These are phyloP conservation scores for Dascillus cervinus DNA, from an alignment of 2,888 invertebrate species.

Conservation along the genomic window DNA sequence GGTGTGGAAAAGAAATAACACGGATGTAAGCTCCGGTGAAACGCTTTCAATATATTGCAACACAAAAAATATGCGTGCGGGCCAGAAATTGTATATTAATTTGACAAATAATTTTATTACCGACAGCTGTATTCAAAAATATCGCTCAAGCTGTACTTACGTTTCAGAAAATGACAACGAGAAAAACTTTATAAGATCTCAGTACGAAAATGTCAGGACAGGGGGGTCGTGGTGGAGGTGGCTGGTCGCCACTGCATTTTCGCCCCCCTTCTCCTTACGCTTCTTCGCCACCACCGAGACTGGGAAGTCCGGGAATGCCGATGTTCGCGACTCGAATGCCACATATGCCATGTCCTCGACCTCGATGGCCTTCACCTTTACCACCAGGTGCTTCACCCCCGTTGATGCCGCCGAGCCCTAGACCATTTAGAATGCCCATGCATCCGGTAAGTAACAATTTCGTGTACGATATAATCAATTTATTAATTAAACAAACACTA, in stretches of 20 bases:
- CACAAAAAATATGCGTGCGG: too few relatives aligned
- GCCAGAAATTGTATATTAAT: too few relatives aligned
- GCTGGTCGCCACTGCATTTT: slow-evolving; percentile 56
- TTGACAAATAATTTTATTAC: too few relatives aligned
- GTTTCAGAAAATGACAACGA: slow-evolving; percentile 8
- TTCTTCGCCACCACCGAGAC: slow-evolving; percentile 66
- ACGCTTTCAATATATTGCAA: too few relatives aligned
- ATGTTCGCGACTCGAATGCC: slow-evolving; percentile 45
- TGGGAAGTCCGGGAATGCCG: slow-evolving; percentile 40
- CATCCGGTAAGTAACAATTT: slow-evolving; percentile 35
- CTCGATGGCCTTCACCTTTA: slow-evolving; percentile 54
- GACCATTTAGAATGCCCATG: slow-evolving; percentile 40
- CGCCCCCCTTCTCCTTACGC: slow-evolving; percentile 71
- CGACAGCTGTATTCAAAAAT: too few relatives aligned
- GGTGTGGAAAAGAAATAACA: too few relatives aligned
- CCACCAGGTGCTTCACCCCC: slow-evolving; percentile 36
- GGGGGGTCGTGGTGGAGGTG: slow-evolving; percentile 42
- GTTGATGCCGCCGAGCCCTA: slow-evolving; percentile 40
- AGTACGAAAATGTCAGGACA: slow-evolving; percentile 41
- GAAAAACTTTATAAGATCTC: slow-evolving; percentile 3
- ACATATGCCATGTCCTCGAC: slow-evolving; percentile 57
- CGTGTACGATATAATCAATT: too few relatives aligned
- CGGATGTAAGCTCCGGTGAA: too few relatives aligned
- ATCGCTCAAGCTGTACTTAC: too few relatives aligned
- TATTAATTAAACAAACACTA: too few relatives aligned